These are phyloP conservation scores for Axea sp. DNA, from an alignment of 2,888 invertebrate genomes.

Conservation along the genomic window DNA sequence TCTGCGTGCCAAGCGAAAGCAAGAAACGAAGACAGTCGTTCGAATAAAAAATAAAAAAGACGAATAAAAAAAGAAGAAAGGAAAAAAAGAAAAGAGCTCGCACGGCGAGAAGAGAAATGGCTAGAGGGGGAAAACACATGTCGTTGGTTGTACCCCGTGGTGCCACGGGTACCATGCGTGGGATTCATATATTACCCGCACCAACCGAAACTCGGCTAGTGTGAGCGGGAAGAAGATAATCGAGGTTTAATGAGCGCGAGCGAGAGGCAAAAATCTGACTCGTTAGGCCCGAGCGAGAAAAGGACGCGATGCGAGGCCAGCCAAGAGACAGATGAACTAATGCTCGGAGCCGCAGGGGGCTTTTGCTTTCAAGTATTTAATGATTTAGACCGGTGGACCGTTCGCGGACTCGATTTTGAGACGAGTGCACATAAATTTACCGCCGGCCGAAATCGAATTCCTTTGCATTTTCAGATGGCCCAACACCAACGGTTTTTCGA, in stretches of 20 bases:
- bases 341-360: constrained; percentile 75
- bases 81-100: constrained; percentile 42
- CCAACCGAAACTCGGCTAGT: constrained; percentile 67
- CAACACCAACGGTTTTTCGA: background rate
- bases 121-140: constrained; percentile 76
- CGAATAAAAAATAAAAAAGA: constrained; percentile 48
- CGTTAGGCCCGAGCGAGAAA: constrained; percentile 66
- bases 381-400: constrained; percentile 72
- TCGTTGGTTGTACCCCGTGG: constrained; percentile 77
- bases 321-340: constrained; percentile 77
- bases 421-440: constrained; percentile 67
- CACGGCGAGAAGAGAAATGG: constrained; percentile 63
- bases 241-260: constrained; percentile 35
- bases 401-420: constrained; percentile 69
- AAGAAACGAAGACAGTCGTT: constrained; percentile 36
- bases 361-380: constrained; percentile 74
- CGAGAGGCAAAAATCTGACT: constrained; percentile 49
- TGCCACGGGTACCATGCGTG: constrained; percentile 76
- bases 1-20: constrained; percentile 12
- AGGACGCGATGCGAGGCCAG: constrained; percentile 71
- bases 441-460: constrained; percentile 34
- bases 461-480: constrained; percentile 3
- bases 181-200: constrained; percentile 77
- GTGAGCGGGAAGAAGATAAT: constrained; percentile 54
- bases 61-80: constrained; percentile 54